phyloP scores from a whole-genome alignment of 2,113 vertebrate genomes.

The Okapia johnstoni region DNA sequence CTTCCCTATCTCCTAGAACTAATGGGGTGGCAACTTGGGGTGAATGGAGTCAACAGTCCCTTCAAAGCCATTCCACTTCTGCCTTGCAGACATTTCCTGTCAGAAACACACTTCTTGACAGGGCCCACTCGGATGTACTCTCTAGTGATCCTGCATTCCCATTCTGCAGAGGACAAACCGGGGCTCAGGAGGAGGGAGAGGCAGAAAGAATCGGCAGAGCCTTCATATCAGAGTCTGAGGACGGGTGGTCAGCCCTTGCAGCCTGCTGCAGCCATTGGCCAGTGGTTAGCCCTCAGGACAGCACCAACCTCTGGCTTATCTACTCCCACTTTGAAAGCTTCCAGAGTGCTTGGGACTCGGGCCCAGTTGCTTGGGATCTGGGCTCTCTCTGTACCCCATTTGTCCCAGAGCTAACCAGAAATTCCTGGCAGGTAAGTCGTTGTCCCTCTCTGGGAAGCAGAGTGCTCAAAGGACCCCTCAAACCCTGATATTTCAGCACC shows the following conservation, averaged over 20 bases:
- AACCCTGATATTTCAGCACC: background rate
- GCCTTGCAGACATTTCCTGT: background rate
- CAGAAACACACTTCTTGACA: background rate
- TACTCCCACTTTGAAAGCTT: background rate
- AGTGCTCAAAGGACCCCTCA: background rate
- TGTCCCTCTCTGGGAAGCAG: background rate
- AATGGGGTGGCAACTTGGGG: too few relatives aligned
- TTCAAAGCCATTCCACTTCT: background rate
- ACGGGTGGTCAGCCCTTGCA: fast-evolving
- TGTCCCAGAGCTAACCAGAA: background rate
- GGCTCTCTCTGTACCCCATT: background rate
- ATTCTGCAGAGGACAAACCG: background rate
- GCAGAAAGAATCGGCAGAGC: background rate
- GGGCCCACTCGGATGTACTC: background rate
- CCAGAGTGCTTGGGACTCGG: background rate
- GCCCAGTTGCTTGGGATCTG: background rate
- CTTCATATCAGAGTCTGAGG: background rate
- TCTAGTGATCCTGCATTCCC: background rate
- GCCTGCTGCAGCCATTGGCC: background rate
- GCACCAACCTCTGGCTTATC: background rate
- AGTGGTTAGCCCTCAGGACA: background rate
- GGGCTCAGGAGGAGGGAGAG: background rate
- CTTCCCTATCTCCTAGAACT: background rate
- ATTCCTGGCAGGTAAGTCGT: background rate
- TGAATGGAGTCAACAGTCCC: fast-evolving